phyloP scores from a whole-genome alignment of 2,797 vertebrate species.

The Tragelaphus oryx region DNA sequence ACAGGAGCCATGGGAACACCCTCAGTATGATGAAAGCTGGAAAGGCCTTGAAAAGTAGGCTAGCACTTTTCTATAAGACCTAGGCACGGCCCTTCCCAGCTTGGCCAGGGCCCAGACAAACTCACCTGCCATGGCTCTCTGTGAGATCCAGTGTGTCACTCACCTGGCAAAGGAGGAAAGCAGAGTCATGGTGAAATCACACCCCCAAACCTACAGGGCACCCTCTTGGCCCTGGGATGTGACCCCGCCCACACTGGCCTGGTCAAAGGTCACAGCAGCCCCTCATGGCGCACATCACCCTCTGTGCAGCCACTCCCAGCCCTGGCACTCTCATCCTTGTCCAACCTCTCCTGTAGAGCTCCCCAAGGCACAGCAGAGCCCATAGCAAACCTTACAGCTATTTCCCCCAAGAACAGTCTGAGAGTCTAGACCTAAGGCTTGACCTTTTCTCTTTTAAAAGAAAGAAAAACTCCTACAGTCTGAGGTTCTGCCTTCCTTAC shows the following conservation, averaged over 20 bases:
- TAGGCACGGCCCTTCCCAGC: background rate
- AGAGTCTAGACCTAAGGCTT: background rate
- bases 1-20: background rate
- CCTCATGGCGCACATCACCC: too few species aligned
- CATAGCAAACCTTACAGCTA: background rate
- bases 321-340: background rate
- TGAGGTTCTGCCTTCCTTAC: background rate
- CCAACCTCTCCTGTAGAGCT: background rate
- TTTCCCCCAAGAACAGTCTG: background rate
- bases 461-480: background rate
- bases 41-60: background rate
- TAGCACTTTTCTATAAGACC: background rate
- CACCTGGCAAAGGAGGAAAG: conserved; percentile 75
- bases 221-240: background rate
- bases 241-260: background rate
- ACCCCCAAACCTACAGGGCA: background rate
- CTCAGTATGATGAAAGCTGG: background rate
- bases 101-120: background rate
- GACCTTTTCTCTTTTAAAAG: background rate
- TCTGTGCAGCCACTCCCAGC: background rate
- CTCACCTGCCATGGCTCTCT: conserved; percentile 82
- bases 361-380: background rate
- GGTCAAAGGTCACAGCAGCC: background rate
- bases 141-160: conserved; percentile 57
- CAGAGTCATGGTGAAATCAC: conserved; percentile 50